Evolutionary conservation across 2,113 vertebrate genomes (phyloP).

Genomic region (Peromyscus leucopus): DNA sequence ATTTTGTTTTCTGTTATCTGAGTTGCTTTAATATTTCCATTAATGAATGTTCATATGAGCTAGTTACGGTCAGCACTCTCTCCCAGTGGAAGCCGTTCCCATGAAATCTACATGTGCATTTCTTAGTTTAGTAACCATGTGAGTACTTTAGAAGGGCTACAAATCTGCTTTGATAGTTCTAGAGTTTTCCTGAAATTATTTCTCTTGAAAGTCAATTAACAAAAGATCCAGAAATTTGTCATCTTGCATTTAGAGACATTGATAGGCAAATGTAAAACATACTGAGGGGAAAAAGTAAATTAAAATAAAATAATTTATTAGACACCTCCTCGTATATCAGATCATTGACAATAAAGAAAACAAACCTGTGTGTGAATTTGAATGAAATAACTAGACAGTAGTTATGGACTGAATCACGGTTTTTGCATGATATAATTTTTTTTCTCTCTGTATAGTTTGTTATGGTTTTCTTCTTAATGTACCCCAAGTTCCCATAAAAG

Average conservation of each 20-base stretch:
- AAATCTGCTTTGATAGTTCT: slow-evolving; percentile 17
- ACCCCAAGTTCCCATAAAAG: background rate
- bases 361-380: background rate
- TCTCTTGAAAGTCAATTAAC: slow-evolving; percentile 29
- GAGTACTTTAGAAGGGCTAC: slow-evolving; percentile 17
- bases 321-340: background rate
- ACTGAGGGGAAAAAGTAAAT: background rate
- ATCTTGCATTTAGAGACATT: background rate
- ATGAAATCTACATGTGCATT: background rate
- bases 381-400: background rate
- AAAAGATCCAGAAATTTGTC: background rate
- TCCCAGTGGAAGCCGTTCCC: background rate
- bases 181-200: slow-evolving; percentile 69
- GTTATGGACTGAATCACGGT: background rate
- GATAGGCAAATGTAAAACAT: background rate
- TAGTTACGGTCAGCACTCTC: background rate
- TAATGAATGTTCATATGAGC: background rate
- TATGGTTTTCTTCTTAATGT: background rate
- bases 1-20: background rate
- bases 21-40: background rate
- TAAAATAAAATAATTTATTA: background rate
- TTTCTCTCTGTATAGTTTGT: background rate
- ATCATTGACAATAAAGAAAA: background rate
- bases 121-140: slow-evolving; percentile 26
- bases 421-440: background rate